Evolutionary conservation across 2,113 vertebrate species (phyloP).

Genomic region (Hippocampus mohnikei): DNA sequence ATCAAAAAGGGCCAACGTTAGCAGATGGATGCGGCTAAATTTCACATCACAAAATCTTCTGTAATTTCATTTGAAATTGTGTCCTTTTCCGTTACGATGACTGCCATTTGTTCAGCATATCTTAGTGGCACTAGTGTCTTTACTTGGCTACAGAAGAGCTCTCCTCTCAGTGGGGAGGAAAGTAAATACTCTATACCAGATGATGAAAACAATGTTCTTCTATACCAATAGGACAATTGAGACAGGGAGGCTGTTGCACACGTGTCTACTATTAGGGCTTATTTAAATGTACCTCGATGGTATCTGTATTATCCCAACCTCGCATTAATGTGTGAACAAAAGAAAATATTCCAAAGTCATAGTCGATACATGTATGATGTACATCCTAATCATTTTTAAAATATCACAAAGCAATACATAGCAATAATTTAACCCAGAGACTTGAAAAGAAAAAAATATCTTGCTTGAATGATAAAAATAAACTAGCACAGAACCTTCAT

Average conservation of each 20-base stretch:
- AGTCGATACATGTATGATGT: conserved; percentile 37
- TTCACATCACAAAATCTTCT: background rate
- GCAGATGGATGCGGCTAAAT: too few species aligned
- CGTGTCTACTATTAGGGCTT: conserved; percentile 9
- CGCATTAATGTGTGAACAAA: conserved; percentile 41
- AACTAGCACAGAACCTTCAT: too few species aligned
- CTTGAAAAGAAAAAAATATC: too few species aligned
- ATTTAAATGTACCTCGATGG: conserved; percentile 27
- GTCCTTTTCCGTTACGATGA: conserved; percentile 16
- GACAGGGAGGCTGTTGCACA: conserved; percentile 4
- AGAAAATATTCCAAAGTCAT: conserved; percentile 29
- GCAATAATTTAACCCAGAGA: too few species aligned
- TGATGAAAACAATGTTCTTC: conserved; percentile 39
- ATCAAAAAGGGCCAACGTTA: too few species aligned
- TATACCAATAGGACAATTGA: conserved; percentile 17
- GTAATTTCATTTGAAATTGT: conserved; percentile 5
- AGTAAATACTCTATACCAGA: conserved; percentile 28
- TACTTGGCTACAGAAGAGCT: conserved; percentile 1
- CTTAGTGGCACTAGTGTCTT: conserved; percentile 11
- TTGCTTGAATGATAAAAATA: too few species aligned
- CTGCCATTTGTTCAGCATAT: conserved; percentile 16
- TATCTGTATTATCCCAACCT: conserved; percentile 34
- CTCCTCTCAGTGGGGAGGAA: conserved; percentile 14
- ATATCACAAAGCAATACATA: background rate
- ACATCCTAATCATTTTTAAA: conserved; percentile 2